Evolutionary conservation across 2,888 invertebrate genomes (phyloP).

Genomic region (Mactromeris polynyma): DNA sequence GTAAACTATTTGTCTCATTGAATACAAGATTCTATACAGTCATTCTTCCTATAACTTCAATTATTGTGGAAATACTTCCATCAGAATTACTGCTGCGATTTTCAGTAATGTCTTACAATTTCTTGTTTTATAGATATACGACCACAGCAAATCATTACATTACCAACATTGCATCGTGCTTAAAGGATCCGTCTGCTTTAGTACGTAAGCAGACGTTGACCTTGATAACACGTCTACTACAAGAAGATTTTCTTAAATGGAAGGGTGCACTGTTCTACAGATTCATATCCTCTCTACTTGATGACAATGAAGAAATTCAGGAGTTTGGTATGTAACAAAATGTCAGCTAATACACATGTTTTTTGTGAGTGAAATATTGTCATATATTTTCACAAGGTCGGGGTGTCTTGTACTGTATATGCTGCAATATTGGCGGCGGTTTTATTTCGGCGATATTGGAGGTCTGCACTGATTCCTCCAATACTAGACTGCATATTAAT

Average conservation of each 20-base stretch:
- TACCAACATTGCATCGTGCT: constrained; percentile 90
- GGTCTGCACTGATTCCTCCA: no score
- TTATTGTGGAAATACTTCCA: no score
- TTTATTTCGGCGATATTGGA: no score
- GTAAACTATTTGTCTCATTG: no score
- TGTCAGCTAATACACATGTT: no score
- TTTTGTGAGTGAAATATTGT: no score
- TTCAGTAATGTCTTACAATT: background rate
- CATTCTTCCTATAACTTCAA: no score
- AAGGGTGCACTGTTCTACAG: constrained; percentile 91
- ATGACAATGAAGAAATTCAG: constrained; percentile 85
- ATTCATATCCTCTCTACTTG: constrained; percentile 88
- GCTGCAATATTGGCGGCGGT: no score
- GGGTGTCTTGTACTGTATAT: no score
- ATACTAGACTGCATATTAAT: no score
- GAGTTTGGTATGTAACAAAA: constrained; percentile 73
- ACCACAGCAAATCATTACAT: constrained; percentile 91
- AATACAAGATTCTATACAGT: no score
- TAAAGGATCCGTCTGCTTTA: constrained; percentile 89
- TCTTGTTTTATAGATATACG: constrained; percentile 89
- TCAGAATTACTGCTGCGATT: background rate
- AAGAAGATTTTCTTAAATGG: constrained; percentile 92
- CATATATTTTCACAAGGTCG: no score
- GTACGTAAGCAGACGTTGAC: constrained; percentile 91
- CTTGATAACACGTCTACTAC: constrained; percentile 91